Evolutionary conservation across 2,797 vertebrate species (phyloP).

Genomic region (Tarsius wallacei): DNA sequence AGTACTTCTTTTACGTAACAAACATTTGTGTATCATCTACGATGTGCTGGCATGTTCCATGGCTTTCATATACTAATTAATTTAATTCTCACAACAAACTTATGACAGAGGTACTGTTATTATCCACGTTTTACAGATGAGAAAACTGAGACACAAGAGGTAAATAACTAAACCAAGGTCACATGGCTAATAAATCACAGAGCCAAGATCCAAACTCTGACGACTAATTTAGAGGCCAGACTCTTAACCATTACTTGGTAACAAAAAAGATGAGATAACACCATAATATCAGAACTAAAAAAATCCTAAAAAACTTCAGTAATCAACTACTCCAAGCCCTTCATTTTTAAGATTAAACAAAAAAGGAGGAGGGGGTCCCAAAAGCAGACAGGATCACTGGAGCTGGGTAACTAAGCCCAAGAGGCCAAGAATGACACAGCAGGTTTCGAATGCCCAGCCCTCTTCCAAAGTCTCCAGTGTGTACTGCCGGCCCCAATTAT

Average conservation of each 20-base stretch:
- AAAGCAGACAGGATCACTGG: not conserved
- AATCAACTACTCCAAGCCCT: not conserved
- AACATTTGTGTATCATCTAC: not conserved
- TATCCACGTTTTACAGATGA: slow-evolving; percentile 35
- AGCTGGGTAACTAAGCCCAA: not conserved
- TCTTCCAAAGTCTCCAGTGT: not conserved
- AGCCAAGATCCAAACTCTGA: slow-evolving; percentile 36
- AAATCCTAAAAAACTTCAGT: not conserved
- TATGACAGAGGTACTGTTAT: not conserved
- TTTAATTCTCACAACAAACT: slow-evolving; percentile 11
- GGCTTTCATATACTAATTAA: slow-evolving; percentile 48
- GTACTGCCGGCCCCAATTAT: not conserved
- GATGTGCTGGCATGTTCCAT: not conserved
- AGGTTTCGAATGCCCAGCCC: not conserved
- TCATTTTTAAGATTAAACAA: slow-evolving; percentile 55
- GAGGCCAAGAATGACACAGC: not conserved
- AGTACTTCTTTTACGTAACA: not conserved
- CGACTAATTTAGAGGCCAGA: not conserved
- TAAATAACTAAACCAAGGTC: slow-evolving; percentile 46
- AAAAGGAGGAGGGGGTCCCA: not conserved
- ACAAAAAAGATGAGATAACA: slow-evolving; percentile 50
- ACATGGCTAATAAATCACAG: not conserved
- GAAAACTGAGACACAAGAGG: slow-evolving; percentile 41
- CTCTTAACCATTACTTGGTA: slow-evolving; percentile 50
- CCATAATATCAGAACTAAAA: slow-evolving; percentile 51